Percentiles rank a stretch among this genome's conserved stretches.
phyloP scores from a whole-genome alignment of 2,888 invertebrate genomes.

The Chirona hameri region DNA sequence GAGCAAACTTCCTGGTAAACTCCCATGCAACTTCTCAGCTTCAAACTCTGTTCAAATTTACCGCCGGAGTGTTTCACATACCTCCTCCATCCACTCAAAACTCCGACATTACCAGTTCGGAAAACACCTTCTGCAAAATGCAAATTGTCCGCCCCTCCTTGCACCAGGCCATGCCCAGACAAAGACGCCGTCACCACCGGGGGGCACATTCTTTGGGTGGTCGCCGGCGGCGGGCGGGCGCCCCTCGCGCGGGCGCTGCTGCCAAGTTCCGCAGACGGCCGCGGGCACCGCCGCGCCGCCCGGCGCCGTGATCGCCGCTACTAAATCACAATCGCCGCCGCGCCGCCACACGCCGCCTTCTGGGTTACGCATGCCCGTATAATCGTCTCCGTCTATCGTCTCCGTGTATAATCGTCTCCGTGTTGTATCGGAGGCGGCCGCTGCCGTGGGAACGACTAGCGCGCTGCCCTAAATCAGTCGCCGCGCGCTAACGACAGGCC shows the following conservation, averaged over 20 bases:
- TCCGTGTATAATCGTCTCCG: neutral
- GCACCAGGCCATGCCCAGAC: neutral
- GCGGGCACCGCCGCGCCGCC: no score
- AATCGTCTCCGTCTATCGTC: no score
- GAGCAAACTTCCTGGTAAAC: no score
- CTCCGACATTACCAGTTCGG: no score
- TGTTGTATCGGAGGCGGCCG: neutral
- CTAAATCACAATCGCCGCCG: neutral
- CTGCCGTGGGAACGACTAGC: neutral
- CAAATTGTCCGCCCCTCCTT: neutral
- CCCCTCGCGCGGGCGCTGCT: neutral
- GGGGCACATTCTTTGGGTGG: constrained; percentile 3
- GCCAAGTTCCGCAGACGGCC: neutral
- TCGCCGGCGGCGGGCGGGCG: neutral
- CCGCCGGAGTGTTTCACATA: no score
- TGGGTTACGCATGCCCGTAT: neutral
- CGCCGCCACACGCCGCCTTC: neutral
- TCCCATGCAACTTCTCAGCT: no score
- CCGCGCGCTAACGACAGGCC: neutral
- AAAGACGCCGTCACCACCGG: neutral
- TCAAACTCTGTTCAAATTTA: no score
- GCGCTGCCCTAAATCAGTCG: neutral
- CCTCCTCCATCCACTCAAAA: no score
- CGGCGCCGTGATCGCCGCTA: neutral
- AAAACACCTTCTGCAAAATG: neutral